Conservation (phyloP, 2,113 vertebrate species). For the Mugil cephalus region DNA sequence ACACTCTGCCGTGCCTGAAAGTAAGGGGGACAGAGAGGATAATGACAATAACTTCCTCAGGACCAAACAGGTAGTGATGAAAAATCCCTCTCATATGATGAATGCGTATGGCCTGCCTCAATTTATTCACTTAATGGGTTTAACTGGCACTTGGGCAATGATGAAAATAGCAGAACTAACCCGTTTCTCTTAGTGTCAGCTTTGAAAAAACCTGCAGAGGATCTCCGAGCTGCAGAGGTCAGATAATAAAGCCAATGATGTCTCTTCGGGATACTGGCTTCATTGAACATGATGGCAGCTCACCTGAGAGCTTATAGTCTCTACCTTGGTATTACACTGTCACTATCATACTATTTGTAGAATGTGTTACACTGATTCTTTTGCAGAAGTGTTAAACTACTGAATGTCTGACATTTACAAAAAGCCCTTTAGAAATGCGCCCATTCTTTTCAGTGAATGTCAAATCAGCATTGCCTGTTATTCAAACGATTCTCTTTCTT, state of each 20-base stretch:
- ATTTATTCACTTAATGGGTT: constrained; percentile 51
- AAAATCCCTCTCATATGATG: constrained; percentile 56
- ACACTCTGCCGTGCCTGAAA: constrained; percentile 57
- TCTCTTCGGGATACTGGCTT: too few species aligned
- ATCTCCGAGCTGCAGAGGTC: background rate
- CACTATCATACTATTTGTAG: background rate
- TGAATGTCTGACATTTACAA: background rate
- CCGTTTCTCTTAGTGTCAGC: background rate
- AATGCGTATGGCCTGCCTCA: constrained; percentile 52
- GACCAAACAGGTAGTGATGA: constrained; percentile 55
- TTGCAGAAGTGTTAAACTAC: background rate
- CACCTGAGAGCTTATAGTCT: too few species aligned
- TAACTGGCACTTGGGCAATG: constrained; percentile 17
- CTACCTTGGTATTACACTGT: too few species aligned
- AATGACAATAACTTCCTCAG: constrained; percentile 45
- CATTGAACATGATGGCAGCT: too few species aligned
- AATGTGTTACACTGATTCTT: background rate
- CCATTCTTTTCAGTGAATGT: background rate
- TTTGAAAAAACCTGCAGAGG: background rate
- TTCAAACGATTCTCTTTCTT: too few species aligned
- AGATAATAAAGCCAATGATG: background rate
- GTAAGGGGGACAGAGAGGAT: constrained; percentile 49
- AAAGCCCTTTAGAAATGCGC: constrained; percentile 2
- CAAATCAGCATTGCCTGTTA: background rate
- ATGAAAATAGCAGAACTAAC: constrained; percentile 12